These are phyloP conservation scores for Grammomys dolichurus DNA, from an alignment of 2,113 vertebrate species.

Conservation along the genomic window DNA sequence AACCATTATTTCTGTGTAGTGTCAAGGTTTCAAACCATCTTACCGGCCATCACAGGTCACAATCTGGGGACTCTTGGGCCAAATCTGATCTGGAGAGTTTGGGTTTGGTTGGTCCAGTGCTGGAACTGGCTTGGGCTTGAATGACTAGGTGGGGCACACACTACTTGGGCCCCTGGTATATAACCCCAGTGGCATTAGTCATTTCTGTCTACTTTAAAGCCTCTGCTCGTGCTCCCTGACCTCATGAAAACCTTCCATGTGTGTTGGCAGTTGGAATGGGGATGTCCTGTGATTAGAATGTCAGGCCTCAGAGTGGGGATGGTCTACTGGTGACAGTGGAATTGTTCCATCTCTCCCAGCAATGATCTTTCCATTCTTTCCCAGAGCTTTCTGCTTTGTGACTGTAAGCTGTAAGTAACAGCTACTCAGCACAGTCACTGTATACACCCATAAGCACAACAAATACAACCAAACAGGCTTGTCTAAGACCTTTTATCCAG, in stretches of 20 bases:
- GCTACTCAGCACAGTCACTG: neutral
- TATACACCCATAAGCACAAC: neutral
- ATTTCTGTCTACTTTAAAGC: neutral
- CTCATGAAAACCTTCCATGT: neutral
- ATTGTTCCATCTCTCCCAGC: neutral
- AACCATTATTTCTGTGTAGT: neutral
- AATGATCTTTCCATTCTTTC: neutral
- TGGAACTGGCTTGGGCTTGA: neutral
- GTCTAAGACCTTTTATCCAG: neutral
- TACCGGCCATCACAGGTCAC: neutral
- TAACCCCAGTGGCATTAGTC: neutral
- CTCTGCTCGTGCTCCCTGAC: neutral
- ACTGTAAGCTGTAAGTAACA: neutral
- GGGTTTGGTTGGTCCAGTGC: neutral
- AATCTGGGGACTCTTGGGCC: neutral
- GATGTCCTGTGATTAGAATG: neutral
- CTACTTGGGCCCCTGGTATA: neutral
- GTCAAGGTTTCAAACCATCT: constrained; percentile 7
- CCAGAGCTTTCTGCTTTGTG: neutral
- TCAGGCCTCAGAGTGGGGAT: neutral
- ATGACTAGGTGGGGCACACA: neutral
- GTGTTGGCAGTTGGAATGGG: neutral
- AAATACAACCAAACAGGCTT: neutral
- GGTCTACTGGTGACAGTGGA: neutral
- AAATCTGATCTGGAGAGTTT: neutral